Conservation (phyloP, 1,140 invertebrate species). For the Drosophila mojavensis region DNA sequence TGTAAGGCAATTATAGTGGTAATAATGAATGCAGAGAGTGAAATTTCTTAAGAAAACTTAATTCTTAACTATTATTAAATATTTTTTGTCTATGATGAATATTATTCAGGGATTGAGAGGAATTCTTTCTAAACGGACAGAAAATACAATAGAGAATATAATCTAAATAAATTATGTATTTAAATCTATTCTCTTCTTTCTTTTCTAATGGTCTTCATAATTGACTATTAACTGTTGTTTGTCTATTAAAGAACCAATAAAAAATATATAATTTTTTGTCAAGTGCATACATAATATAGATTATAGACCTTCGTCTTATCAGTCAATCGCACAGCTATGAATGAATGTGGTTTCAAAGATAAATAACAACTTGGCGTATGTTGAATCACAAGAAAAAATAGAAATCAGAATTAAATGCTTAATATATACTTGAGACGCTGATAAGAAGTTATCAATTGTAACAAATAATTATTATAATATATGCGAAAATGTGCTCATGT, state of each 20-base stretch:
- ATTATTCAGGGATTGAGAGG: too few relatives aligned
- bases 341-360: conserved; percentile 16
- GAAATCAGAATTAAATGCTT: neutral
- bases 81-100: too few relatives aligned
- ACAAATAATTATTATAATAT: conserved; percentile 17
- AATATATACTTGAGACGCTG: neutral
- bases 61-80: too few relatives aligned
- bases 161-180: too few relatives aligned
- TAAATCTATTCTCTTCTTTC: too few relatives aligned
- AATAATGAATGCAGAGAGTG: too few relatives aligned
- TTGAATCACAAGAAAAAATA: conserved; percentile 18
- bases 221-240: neutral
- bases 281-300: neutral
- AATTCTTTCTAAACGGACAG: too few relatives aligned
- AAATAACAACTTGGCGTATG: neutral
- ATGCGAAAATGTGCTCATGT: neutral
- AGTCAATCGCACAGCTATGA: conserved; percentile 33
- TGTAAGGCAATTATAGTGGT: too few relatives aligned
- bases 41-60: too few relatives aligned
- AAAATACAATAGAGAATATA: too few relatives aligned
- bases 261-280: neutral
- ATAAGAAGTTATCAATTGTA: conserved; percentile 25
- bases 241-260: conserved; percentile 7
- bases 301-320: conserved; percentile 16
- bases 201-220: too few relatives aligned